Evolutionary conservation across 1,140 invertebrate genomes (phyloP), one percentile per base, ranked within the genome.

Genomic region (Drosophila punjabiensis): DNA sequence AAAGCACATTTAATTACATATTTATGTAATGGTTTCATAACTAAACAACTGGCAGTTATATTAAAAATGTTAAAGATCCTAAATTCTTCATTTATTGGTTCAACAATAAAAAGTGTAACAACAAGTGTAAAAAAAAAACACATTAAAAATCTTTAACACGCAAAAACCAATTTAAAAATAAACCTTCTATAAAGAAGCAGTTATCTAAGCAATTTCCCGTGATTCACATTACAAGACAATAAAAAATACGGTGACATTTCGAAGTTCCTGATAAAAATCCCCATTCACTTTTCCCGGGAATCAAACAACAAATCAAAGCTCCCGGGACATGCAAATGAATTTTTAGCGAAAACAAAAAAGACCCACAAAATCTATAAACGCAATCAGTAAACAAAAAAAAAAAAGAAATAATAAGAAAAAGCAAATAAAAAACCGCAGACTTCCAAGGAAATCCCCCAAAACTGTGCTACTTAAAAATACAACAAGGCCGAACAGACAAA

Each of bases 391-490:
- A 68, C 80, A 76, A 66, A 60, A 39, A 53, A 48, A 61, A 20
- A 20, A 50, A 32, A 55, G 50, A 48, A 52, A 58, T 28, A n/a
- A 39, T 43, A 41, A 52, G 47, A 32, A 43, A 47, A 52, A 28
- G 1, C 53, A 10, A 59, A 52, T 41, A 74, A 47, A 64, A 68
- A 59, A 83, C 81, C 77, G 61, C 82, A 75, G 53, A 88, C 80
- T 83, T 83, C 79, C 61, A 65, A 75, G 73, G 67, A 77, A 82
- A 76, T 82, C 85, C 78, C 78, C 62, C 67, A 88, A 88, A 88
- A 88, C 82, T 90, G 82, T 89, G 86, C 86, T 90, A 89, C 66
- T 81, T 73, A 74, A 82, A 81, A 73, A 81, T 63, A 71, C 64
- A 62, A 69, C 59, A 61, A 76, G 64, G 67, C 53, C 66, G 48